These are phyloP conservation scores for Perccottus glenii DNA, from an alignment of 2,113 vertebrate genomes.

Conservation along the genomic window DNA sequence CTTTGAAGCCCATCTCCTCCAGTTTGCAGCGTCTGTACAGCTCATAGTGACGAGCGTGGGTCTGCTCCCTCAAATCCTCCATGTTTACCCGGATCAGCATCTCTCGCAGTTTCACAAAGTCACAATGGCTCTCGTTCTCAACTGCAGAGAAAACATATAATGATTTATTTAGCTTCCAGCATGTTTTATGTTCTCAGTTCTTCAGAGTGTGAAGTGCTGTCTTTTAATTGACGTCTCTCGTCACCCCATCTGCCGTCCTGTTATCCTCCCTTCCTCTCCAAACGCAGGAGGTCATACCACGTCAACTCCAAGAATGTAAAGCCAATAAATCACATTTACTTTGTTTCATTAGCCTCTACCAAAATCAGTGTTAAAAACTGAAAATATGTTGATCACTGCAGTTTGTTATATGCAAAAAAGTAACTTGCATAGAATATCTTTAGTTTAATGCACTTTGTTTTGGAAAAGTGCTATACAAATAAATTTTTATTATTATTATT, in stretches of 20 bases:
- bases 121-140: constrained; percentile 97
- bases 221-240: constrained; percentile 13
- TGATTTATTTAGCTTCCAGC: background rate
- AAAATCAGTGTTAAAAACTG: background rate
- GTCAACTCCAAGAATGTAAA: constrained; percentile 43
- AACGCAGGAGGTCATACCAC: constrained; percentile 37
- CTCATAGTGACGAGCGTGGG: constrained; percentile 95
- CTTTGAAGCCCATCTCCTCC: constrained; percentile 99
- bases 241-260: constrained; percentile 44
- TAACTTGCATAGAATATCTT: background rate
- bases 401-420: background rate
- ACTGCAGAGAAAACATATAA: constrained; percentile 72
- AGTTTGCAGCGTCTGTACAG: constrained; percentile 95
- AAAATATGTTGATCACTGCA: background rate
- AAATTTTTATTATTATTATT: no score
- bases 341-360: background rate
- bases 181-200: background rate
- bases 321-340: constrained; percentile 1
- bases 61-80: constrained; percentile 98
- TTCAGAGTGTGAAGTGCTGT: constrained; percentile 10
- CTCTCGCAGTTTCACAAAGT: constrained; percentile 95
- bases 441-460: constrained; percentile 5
- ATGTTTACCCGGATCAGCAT: constrained; percentile 98
- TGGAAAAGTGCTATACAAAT: no score
- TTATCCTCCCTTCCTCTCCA: constrained; percentile 21